Conservation (phyloP, 2,113 vertebrate genomes). For the Campylomormyrus tamandua region DNA sequence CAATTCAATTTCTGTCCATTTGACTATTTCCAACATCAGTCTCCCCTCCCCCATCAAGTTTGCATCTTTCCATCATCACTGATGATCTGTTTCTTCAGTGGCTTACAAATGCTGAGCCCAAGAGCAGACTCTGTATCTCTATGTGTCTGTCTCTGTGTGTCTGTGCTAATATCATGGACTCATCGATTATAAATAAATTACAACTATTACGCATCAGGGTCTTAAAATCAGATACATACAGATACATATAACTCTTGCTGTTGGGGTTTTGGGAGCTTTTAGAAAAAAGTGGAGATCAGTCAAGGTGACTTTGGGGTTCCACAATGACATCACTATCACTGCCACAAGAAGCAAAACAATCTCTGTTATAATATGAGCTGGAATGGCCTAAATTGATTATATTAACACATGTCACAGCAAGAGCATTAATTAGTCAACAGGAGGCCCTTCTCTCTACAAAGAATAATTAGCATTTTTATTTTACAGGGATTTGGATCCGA, state of each 20-base stretch:
- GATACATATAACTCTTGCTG: neutral
- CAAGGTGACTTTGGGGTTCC: slow-evolving; percentile 4
- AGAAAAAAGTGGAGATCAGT: neutral
- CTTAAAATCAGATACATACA: neutral
- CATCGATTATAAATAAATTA: neutral
- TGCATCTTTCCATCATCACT: neutral
- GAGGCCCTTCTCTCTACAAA: neutral
- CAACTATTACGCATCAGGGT: neutral
- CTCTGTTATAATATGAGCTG: neutral
- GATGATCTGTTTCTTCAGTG: neutral
- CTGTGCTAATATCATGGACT: neutral
- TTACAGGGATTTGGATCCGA: neutral
- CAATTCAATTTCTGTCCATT: neutral
- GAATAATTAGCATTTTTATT: slow-evolving; percentile 8
- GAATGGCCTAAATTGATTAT: neutral
- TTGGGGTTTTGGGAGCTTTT: neutral
- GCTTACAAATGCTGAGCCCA: neutral
- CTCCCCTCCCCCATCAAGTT: neutral
- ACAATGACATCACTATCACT: neutral
- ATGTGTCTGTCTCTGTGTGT: neutral
- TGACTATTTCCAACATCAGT: neutral
- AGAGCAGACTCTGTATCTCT: neutral
- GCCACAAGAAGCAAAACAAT: neutral
- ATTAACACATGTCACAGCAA: neutral
- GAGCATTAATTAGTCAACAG: slow-evolving; percentile 5